These are phyloP conservation scores for Brachypodius melanocephalos DNA, from an alignment of 2,113 vertebrate genomes.

Conservation along the genomic window DNA sequence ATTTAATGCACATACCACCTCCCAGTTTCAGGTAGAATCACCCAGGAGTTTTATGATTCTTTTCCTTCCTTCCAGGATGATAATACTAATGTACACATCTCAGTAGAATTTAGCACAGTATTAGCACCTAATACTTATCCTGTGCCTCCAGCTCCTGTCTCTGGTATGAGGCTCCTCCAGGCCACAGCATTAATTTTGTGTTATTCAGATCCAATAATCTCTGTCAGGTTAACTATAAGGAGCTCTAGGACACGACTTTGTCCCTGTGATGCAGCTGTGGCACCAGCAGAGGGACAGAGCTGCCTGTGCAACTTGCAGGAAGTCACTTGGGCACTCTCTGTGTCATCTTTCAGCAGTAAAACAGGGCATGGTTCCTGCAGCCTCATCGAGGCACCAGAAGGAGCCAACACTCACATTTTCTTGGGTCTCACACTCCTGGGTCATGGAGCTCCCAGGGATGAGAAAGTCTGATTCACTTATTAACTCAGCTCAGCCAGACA, in stretches of 20 bases:
- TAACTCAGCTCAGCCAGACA: neutral
- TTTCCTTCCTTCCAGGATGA: neutral
- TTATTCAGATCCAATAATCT: neutral
- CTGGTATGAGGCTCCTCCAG: neutral
- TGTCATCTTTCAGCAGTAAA: neutral
- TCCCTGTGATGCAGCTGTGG: neutral
- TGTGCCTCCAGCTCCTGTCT: neutral
- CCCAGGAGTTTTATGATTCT: neutral
- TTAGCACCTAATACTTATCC: neutral
- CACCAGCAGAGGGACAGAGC: neutral
- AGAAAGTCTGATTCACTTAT: neutral
- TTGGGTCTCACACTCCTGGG: neutral
- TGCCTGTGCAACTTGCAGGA: neutral
- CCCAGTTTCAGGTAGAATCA: neutral
- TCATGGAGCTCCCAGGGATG: neutral
- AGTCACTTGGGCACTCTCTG: neutral
- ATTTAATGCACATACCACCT: neutral
- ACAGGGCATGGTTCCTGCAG: neutral
- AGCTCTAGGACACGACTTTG: neutral
- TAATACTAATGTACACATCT: neutral
- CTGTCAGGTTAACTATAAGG: neutral
- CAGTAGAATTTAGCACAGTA: neutral
- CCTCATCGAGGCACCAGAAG: accelerated
- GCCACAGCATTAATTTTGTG: neutral
- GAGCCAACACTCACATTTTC: neutral